phyloP scores from a whole-genome alignment of 2,888 invertebrate genomes.

The Nomada ruficornis region DNA sequence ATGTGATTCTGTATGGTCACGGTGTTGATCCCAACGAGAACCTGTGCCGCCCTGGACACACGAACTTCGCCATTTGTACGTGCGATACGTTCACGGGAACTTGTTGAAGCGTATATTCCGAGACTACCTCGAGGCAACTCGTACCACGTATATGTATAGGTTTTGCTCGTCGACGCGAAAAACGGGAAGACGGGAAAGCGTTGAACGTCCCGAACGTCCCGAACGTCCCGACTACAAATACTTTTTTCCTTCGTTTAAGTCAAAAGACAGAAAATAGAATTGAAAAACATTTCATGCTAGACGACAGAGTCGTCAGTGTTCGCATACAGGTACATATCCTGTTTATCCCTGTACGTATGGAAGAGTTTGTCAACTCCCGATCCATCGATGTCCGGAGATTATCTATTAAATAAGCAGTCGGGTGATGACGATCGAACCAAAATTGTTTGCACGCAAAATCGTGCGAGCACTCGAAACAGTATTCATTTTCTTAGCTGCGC shows the following conservation, averaged over 20 bases:
- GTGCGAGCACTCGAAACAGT: constrained; percentile 45
- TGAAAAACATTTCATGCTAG: too few species aligned
- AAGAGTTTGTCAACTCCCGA: too few species aligned
- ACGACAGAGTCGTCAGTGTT: background rate
- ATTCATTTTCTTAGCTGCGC: constrained; percentile 27
- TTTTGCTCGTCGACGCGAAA: background rate
- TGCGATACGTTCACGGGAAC: background rate
- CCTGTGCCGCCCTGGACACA: background rate
- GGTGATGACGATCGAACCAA: constrained; percentile 11
- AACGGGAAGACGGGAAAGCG: background rate
- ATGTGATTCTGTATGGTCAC: constrained; percentile 85
- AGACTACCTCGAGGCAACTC: too few species aligned
- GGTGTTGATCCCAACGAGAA: background rate
- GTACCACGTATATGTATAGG: background rate
- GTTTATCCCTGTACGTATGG: background rate
- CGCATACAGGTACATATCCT: background rate
- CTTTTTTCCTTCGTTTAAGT: too few species aligned
- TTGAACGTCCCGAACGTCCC: too few species aligned
- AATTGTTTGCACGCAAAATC: constrained; percentile 13
- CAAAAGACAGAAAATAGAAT: too few species aligned
- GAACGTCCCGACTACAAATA: too few species aligned
- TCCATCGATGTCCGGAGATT: background rate
- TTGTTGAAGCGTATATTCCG: too few species aligned
- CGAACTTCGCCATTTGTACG: background rate
- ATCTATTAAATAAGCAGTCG: constrained; percentile 1